These are phyloP conservation scores for Drosophila erecta DNA, from an alignment of 1,140 invertebrate species.

Conservation along the genomic window DNA sequence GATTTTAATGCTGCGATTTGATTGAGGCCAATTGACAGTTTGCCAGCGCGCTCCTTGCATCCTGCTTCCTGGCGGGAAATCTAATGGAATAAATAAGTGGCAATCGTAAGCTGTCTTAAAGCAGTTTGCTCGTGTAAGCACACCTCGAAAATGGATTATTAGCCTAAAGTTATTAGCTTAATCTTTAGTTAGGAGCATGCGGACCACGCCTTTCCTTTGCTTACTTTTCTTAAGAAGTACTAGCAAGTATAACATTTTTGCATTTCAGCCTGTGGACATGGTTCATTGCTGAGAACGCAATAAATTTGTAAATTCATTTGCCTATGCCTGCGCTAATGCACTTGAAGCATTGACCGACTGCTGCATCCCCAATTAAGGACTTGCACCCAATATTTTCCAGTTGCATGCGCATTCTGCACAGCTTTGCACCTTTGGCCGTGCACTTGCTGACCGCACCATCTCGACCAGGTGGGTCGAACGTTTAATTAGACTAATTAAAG, in stretches of 20 bases:
- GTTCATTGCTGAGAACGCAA: too few species aligned
- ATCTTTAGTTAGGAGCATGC: too few species aligned
- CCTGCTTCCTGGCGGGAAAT: conserved; percentile 25
- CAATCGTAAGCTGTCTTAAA: background rate
- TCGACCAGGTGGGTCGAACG: conserved; percentile 34
- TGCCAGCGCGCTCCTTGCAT: conserved; percentile 27
- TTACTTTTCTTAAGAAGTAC: background rate
- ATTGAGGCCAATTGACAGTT: conserved; percentile 75
- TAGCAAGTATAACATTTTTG: too few species aligned
- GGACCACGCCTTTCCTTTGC: too few species aligned
- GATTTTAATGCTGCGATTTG: conserved; percentile 72
- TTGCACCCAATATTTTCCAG: conserved; percentile 24
- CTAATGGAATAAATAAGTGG: background rate
- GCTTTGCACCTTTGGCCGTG: conserved; percentile 11
- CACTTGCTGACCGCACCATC: conserved; percentile 10
- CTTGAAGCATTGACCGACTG: background rate
- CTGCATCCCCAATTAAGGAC: background rate
- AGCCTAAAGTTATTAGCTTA: too few species aligned
- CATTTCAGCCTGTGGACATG: too few species aligned
- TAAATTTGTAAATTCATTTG: too few species aligned
- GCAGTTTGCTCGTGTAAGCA: background rate
- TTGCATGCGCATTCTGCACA: conserved; percentile 13
- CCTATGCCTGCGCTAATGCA: background rate
- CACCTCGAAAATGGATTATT: too few species aligned
- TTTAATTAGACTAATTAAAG: conserved; percentile 74